Base-by-base conservation (phyloP, 2,888 invertebrate species). In the Dynastes grantii region DNA sequence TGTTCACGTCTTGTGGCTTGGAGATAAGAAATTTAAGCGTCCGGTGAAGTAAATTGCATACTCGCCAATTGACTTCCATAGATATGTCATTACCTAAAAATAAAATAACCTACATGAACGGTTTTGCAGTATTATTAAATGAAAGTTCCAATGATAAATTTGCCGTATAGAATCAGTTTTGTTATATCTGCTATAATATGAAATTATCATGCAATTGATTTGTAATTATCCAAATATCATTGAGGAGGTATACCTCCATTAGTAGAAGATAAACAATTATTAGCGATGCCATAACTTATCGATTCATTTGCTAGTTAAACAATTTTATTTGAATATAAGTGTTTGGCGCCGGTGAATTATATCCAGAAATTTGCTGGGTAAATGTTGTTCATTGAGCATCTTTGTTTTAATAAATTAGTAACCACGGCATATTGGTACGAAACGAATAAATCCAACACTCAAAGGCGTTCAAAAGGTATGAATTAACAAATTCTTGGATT, bases 101-200 rank as follows among this genome's bases (percentile, higher is more conserved):
- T 68, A 27, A 68, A 68, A 27, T 68, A 68, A 68, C 51, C 22
- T 68, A 51, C 51, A 49, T 49, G 68, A 68, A 49, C 68, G 22
- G 27, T 13, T 51, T 22, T 68, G 22, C 68, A 51, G 49, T 68
- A 68, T 68, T 68, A 68, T 45, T 68, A 68, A 68, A 68, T 40
- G 61, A 61, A 61, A 61, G 68, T 68, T 45, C 68, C 2, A 22
- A 8, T 22, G 49, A n/a, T 45, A 68, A 45, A 27, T 37, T 27
- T 45, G 68, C 45, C 51, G 27, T 68, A 68, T 27, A 11, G 27
- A 61, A 61, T 22, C 27, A 27, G 6, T 55, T 55, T 27, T 61
- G 61, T 61, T 61, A 29, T 0, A 3, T 27, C 22, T 68, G 51
- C 27, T 51, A 22, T 29, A 49, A 27, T 22, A 45, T 51, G 9